Evolutionary conservation across 2,113 vertebrate species (phyloP), one percentile per base, ranked within the genome.

Genomic region (Oncorhynchus nerka): DNA sequence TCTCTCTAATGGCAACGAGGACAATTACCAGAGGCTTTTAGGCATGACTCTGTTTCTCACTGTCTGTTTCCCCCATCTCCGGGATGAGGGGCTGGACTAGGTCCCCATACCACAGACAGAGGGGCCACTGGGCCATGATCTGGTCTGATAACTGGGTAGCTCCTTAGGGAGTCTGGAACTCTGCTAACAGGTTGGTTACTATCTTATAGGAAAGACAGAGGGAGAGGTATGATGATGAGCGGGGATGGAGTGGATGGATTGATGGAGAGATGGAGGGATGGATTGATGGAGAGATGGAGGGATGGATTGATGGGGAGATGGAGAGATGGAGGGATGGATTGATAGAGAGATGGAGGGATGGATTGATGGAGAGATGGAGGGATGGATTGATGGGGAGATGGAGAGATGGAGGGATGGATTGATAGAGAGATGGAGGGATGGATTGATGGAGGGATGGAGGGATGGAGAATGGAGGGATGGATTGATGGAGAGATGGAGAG

Each of bases 11-110:
- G 91, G 92, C 89, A 88, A 82, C 77, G 87, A 86, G 82, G 77
- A 89, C 89, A 91, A 92, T 92, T 93, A 94, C 90, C 90, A 92
- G 89, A 89, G 89, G 89, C 88, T 87, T 92, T 91, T 93, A 90
- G 90, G 80, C 85, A 28, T 91, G 89, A 93, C 87, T 89, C 81
- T 77, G 74, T 89, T 92, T 39, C 74, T 76, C 32, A 30, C 30
- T 28, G 15, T 8, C 5, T 19, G 67, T 26, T 11, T 3, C 9
- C 49, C 34, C 13, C 2, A 15, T 51, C 15, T 49, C 48, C 48
- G 1, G 48, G 13, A 2, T 13, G 13, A 51, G 49, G 49, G 49
- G 49, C 49, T 15, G 2, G 48, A 13, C 48, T 11, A 49, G 48
- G 48, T 49, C 12, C 86, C 80, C 88, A 79, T 80, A 85, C 87